Evolutionary conservation across 2,113 vertebrate species (phyloP), one percentile per base, ranked within the genome.

Genomic region (Oryzias curvinotus): DNA sequence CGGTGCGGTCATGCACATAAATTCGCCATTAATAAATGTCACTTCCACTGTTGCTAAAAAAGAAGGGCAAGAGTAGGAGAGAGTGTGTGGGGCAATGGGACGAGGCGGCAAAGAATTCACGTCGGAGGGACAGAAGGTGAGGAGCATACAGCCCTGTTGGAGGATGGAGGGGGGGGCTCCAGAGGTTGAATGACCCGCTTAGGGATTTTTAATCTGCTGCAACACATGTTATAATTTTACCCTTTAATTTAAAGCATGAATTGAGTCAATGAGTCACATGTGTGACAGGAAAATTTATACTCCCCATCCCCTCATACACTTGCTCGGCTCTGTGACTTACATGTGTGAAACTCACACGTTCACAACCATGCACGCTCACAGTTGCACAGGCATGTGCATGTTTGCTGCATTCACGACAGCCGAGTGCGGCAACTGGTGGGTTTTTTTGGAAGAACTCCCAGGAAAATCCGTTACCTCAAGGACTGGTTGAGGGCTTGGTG

Each of bases 11-110:
- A 89, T 87, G 89, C 85, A 83, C 85, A 89, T 90, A 82, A 87
- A 89, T 89, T 83, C 30, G 44, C 82, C 86, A 89, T 90, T 88
- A 90, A 90, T 90, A 88, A 88, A 90, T 89, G 87, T 90, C 87
- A 88, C 87, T 85, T 87, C 73, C 76, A 75, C 77, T 86, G 80
- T 68, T 16, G 79, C 80, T 77, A 73, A 85, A 80, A 86, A 75
- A 72, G 74, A 85, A 77, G 80, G 85, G 77, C 59, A 66, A 52
- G 58, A 55, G 62, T 63, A 67, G 71, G 62, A 57, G 71, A 68
- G 73, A 47, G 52, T 21, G 56, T 17, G 49, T 48, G 10, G 60
- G 21, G 60, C 55, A 68, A 62, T 54, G 77, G 73, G 78, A 42
- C 0, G 36, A 79, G 70, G 81, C 19, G 71, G 70, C 80, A 77